Conservation (phyloP, 2,113 vertebrate species). For the Picathartes gymnocephalus region DNA sequence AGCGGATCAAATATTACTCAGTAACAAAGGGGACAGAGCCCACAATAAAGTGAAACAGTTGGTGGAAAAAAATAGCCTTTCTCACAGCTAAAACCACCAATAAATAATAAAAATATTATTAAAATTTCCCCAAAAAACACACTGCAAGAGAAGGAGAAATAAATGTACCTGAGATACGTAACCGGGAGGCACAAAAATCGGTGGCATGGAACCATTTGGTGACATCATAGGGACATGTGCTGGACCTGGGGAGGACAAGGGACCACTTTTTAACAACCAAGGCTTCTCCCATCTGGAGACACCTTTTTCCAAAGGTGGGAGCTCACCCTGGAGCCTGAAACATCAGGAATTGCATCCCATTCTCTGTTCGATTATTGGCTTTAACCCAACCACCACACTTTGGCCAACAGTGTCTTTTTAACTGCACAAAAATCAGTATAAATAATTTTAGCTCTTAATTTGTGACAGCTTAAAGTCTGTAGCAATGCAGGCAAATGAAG, state of each 20-base stretch:
- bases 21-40: not conserved
- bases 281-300: not conserved
- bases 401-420: not conserved
- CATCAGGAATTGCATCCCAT: not conserved
- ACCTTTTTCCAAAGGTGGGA: not conserved
- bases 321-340: not conserved
- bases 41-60: not conserved
- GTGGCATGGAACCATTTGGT: constrained; percentile 79
- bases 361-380: not conserved
- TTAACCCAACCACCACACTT: fast-evolving
- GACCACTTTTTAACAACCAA: not conserved
- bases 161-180: constrained; percentile 80
- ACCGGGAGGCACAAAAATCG: constrained; percentile 82
- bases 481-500: not conserved
- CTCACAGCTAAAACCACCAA: not conserved
- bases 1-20: not conserved
- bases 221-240: constrained; percentile 83
- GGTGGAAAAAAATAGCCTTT: not conserved
- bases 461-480: not conserved
- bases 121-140: not conserved
- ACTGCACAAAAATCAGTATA: not conserved
- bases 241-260: constrained; percentile 68
- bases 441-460: not conserved
- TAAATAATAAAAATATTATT: not conserved
- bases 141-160: not conserved